Conservation (phyloP, 2,113 vertebrate genomes). For the Taxidea taxus region DNA sequence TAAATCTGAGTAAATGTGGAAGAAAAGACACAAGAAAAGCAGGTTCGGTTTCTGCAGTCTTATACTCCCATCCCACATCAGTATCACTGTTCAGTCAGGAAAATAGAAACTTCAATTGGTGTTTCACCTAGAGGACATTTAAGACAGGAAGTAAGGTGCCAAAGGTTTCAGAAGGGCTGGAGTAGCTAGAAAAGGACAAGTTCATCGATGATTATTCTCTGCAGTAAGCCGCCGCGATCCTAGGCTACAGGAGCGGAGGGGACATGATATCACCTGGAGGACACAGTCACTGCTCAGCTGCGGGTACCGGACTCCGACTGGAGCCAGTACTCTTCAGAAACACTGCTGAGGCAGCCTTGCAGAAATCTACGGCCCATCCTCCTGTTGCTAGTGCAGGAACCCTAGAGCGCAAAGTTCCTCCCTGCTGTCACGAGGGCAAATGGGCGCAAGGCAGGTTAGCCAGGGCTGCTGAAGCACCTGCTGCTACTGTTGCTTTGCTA, state of each 20-base stretch:
- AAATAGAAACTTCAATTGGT: not conserved
- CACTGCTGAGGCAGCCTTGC: not conserved
- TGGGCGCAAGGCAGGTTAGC: not conserved
- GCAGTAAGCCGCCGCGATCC: not conserved
- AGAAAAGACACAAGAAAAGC: not conserved
- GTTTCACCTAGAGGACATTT: not conserved
- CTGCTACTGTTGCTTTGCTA: no score
- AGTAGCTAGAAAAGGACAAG: not conserved
- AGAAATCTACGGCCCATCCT: not conserved
- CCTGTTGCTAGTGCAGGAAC: not conserved
- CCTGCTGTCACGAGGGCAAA: not conserved
- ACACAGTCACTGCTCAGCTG: fast-evolving
- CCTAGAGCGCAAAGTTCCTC: not conserved
- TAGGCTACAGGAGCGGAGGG: not conserved
- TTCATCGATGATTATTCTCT: not conserved
- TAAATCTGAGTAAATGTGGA: not conserved
- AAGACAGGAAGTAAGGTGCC: not conserved
- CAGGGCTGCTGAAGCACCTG: not conserved
- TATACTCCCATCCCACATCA: not conserved
- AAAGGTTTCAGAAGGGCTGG: not conserved
- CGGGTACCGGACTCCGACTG: not conserved
- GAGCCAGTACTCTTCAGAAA: fast-evolving
- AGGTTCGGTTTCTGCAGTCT: not conserved
- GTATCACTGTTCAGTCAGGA: not conserved
- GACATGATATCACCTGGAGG: fast-evolving